Evolutionary conservation across 2,888 invertebrate genomes (phyloP).

Genomic region (Sphaerophoria rueppellii): DNA sequence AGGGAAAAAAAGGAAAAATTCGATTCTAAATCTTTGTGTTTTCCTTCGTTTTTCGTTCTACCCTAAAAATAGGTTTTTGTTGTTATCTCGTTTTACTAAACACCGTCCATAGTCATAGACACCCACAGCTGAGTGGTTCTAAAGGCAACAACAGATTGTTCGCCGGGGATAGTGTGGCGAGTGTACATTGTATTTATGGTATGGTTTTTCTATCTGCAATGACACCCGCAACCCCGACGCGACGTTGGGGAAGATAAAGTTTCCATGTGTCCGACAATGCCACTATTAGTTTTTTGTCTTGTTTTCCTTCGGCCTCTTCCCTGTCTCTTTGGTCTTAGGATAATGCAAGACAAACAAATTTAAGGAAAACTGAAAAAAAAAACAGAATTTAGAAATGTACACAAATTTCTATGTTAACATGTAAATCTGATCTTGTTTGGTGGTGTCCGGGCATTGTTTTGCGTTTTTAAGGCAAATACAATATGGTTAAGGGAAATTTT

Average conservation of each 20-base stretch:
- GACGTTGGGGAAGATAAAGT: slow-evolving; percentile 44
- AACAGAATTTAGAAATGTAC: slow-evolving; percentile 28
- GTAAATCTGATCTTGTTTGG: slow-evolving; percentile 44
- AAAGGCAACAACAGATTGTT: slow-evolving; percentile 36
- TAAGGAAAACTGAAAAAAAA: background rate
- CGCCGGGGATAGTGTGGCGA: background rate
- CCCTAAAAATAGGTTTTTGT: slow-evolving; percentile 56
- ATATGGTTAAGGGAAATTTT: background rate
- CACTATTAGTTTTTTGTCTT: slow-evolving; percentile 11
- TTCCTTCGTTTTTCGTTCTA: background rate
- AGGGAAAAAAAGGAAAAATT: slow-evolving; percentile 25
- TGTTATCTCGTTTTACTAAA: slow-evolving; percentile 43
- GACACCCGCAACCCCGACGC: slow-evolving; percentile 26
- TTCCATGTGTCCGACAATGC: slow-evolving; percentile 42
- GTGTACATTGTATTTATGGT: slow-evolving; percentile 48
- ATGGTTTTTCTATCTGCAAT: slow-evolving; percentile 43
- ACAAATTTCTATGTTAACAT: slow-evolving; percentile 49
- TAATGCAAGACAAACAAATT: slow-evolving; percentile 12
- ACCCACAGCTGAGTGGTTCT: slow-evolving; percentile 48
- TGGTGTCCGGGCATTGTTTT: slow-evolving; percentile 21
- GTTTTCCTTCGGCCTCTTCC: background rate
- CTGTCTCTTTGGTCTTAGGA: slow-evolving; percentile 6
- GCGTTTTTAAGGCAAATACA: slow-evolving; percentile 14
- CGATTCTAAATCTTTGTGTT: slow-evolving; percentile 33
- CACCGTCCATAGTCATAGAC: slow-evolving; percentile 22